Evolutionary conservation across 1,140 invertebrate genomes (phyloP).

Genomic region (Hycleus cichorii): DNA sequence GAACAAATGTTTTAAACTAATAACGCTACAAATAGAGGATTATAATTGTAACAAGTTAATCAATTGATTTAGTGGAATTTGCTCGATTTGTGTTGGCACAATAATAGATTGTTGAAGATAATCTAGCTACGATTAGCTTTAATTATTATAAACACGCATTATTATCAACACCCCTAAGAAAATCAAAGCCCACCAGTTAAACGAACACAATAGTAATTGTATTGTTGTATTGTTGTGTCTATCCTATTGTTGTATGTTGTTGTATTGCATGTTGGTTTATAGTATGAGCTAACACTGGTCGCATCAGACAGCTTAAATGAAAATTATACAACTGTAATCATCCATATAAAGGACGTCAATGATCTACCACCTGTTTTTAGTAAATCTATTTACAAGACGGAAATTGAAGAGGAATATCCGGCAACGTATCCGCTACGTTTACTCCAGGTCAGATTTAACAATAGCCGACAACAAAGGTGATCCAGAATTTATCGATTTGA

Average conservation of each 20-base stretch:
- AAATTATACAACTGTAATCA: conserved; percentile 69
- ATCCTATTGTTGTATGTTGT: conserved; percentile 18
- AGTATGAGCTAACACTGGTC: conserved; percentile 81
- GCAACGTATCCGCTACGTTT: conserved; percentile 51
- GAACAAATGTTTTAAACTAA: too few relatives aligned
- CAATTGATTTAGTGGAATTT: too few relatives aligned
- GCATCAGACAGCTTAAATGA: conserved; percentile 81
- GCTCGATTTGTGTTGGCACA: too few relatives aligned
- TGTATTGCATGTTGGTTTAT: conserved; percentile 21
- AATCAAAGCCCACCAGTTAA: too few relatives aligned
- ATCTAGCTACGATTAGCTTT: too few relatives aligned
- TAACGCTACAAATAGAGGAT: too few relatives aligned
- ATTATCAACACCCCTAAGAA: too few relatives aligned
- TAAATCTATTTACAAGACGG: conserved; percentile 56
- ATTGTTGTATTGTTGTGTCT: conserved; percentile 20
- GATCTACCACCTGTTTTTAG: conserved; percentile 75
- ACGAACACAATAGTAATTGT: conserved; percentile 5
- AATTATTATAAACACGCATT: too few relatives aligned
- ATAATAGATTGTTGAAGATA: too few relatives aligned
- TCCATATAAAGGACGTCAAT: conserved; percentile 72
- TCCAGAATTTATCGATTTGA: neutral
- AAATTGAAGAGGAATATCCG: conserved; percentile 58
- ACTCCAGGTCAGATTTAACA: conserved; percentile 50
- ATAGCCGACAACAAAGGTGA: neutral
- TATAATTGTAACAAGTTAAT: too few relatives aligned